Evolutionary conservation across 1,140 invertebrate species (phyloP), one percentile per base, ranked within the genome.

Genomic region (Drosophila chauvacae): DNA sequence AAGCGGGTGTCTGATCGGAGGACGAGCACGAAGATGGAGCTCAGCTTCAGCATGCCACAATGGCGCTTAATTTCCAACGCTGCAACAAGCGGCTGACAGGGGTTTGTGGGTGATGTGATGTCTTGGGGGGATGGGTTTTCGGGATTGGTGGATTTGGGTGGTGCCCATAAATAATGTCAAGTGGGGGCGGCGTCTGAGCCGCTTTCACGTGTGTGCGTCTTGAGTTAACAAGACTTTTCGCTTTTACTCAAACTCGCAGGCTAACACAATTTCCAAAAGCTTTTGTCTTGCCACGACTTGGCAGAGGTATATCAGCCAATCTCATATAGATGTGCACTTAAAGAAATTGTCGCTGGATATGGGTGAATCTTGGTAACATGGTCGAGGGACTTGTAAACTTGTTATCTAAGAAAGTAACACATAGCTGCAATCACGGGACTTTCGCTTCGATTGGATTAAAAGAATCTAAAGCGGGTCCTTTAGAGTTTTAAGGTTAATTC

Each of bases 141-240:
- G 26, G 26, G 37, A n/a, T 23, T 23, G 33, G 33, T 11, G 20
- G 39, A 11, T 55, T 42, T 35, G 20, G 37, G 26, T n/a, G 45
- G 45, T 26, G 61, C 50, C 77, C 70, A 80, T 80, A 80, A 80
- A 80, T 80, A 74, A 80, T 80, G 77, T 79, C 50, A 61, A 53
- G 51, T 56, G 56, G 45, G 45, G 26, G 18, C 16, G 35, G 37
- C 13, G 30, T 48, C 20, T 53, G 62, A 45, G 48, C 41, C 23
- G 64, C 33, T 59, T 28, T 56, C 44, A 64, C 62, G 66, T 64
- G 79, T 63, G 45, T 30, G 37, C 39, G 51, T 65, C 62, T 83
- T 64, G 51, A 88, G 72, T 77, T 87, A 77, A 88, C 84, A 87
- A 83, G 80, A 88, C 69, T 87, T 87, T 87, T 87, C 80, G 69